Conservation (phyloP, 2,113 vertebrate species). For the Theristicus caerulescens region DNA sequence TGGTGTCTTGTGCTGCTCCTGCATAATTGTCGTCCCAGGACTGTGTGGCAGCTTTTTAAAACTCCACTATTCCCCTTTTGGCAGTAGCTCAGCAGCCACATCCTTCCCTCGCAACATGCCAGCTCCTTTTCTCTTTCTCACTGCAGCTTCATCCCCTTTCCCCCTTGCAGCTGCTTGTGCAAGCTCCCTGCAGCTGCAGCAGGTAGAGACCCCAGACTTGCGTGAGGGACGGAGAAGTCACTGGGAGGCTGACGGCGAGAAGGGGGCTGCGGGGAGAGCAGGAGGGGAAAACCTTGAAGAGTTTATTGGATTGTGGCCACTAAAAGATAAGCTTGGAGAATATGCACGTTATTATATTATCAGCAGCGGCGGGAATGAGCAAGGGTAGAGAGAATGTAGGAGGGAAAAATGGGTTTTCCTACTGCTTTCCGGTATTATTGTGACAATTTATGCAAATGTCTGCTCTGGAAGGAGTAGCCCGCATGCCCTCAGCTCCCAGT, state of each 20-base stretch:
- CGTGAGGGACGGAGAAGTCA: background rate
- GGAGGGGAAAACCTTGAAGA: background rate
- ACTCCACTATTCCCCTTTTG: background rate
- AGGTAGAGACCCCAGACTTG: background rate
- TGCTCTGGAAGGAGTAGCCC: background rate
- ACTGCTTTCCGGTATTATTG: background rate
- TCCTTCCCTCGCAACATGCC: background rate
- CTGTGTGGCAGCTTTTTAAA: background rate
- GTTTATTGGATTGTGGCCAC: background rate
- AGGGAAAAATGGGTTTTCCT: background rate
- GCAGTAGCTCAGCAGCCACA: conserved; percentile 30
- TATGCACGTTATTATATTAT: background rate
- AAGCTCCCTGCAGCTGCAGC: background rate
- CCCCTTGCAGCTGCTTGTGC: background rate
- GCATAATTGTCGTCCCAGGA: background rate
- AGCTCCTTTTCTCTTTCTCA: background rate
- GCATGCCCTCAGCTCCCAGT: background rate
- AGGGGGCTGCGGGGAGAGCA: background rate
- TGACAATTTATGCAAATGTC: background rate
- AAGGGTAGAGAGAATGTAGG: background rate
- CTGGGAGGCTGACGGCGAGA: background rate
- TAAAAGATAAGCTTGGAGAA: background rate
- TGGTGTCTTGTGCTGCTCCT: background rate
- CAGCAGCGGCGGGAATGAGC: background rate
- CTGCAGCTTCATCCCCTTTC: background rate